Evolutionary conservation across 2,797 vertebrate species (phyloP).

Genomic region (Sciurus vulgaris): DNA sequence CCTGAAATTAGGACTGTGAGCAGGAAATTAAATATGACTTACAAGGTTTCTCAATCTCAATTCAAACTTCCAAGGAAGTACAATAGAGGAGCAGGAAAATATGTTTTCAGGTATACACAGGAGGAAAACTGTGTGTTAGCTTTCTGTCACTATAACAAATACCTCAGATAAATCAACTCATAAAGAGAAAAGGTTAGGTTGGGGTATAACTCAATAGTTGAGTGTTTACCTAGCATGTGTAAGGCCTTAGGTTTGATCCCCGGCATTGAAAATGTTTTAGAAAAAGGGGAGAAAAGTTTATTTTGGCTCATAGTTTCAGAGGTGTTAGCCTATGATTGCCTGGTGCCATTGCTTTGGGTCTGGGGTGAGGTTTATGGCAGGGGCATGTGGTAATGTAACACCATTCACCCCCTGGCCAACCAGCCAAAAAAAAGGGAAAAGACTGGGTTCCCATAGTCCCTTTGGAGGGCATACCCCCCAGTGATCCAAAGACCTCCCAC

Average conservation of each 20-base stretch:
- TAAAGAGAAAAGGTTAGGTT: background rate
- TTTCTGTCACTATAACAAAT: background rate
- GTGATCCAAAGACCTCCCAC: background rate
- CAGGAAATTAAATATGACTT: constrained; percentile 38
- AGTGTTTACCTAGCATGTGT: background rate
- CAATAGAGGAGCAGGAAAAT: background rate
- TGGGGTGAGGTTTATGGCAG: background rate
- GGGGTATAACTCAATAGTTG: background rate
- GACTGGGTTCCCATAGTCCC: too few species aligned
- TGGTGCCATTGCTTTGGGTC: background rate
- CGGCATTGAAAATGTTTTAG: background rate
- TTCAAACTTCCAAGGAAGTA: background rate
- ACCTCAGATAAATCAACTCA: background rate
- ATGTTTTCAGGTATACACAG: background rate
- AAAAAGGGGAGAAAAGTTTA: background rate
- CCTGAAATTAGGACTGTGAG: background rate
- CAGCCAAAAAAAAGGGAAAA: background rate
- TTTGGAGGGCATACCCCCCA: too few species aligned
- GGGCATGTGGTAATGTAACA: background rate
- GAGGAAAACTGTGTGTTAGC: background rate
- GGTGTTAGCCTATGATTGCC: background rate
- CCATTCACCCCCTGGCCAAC: background rate
- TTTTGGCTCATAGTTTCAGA: background rate
- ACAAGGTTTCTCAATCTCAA: background rate
- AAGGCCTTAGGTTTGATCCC: background rate